Base-by-base conservation (phyloP, 2,113 vertebrate species). In the Hiodon alosoides region DNA sequence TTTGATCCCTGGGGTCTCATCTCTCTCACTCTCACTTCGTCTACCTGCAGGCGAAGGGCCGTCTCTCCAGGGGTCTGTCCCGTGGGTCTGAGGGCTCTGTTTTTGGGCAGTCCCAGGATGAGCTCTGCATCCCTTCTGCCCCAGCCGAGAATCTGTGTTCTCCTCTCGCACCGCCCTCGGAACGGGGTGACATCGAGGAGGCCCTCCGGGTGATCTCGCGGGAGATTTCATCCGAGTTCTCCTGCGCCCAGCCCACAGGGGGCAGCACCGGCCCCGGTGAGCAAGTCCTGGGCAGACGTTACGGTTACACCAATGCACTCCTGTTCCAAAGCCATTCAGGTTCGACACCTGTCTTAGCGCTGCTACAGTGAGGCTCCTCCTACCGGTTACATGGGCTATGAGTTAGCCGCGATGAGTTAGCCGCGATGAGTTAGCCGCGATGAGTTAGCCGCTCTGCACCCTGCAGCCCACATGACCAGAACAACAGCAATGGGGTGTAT, bases 151-250 rank as follows among this genome's bases (percentile, higher is more conserved):
- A 94, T 75, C 54, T 92, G 71, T 85, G 90, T 82, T 78, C 83
- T 59, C 84, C 87, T 31, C 77, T 83, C 78, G 78, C 86, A 67
- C 51, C 83, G 0, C n/a, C 85, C 64, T 69, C 82, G 52, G 90
- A 91, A 59, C 85, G 82, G 59, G 81, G 17, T 4, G 87, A 89
- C 79, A 69, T 87, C 7, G 79, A 91, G 76, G 87, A 84, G 73
- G 90, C 90, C n/a, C 76, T 91, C 69, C 80, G 55, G 66, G 92
- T 90, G 78, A 91, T 93, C 74, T 93, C 92, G 2, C 70, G 78
- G 76, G 93, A 94, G 7, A 90, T 91, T 74, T 94, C 93, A 4
- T 85, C 93, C 4, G 93, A 95, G 73, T 88, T 94, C 77, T 93
- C 91, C 0, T 85, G 90, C 2, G 90, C 90, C 78, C 92, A 78